Percentiles rank a stretch among this genome's conserved stretches.
phyloP scores from a whole-genome alignment of 2,888 invertebrate genomes.

The Priocnemis perturbator region DNA sequence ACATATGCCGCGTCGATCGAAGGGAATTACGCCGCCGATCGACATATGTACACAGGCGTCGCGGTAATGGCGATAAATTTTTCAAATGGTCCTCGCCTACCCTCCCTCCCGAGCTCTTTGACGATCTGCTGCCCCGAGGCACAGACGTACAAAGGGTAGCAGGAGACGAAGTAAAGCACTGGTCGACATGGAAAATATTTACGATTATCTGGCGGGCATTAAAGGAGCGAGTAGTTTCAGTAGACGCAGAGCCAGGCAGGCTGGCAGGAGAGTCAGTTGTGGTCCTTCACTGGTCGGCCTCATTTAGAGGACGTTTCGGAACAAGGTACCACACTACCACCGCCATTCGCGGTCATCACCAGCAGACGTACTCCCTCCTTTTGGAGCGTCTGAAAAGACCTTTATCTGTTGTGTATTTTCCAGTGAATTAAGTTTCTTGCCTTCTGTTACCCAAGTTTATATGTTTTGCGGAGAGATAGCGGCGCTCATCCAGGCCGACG shows the following conservation, averaged over 20 bases:
- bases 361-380: background rate
- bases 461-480: constrained; percentile 65
- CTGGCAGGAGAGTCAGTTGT: background rate
- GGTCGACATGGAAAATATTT: constrained; percentile 52
- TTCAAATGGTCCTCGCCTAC: constrained; percentile 25
- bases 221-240: constrained; percentile 34
- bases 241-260: constrained; percentile 21
- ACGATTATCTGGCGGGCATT: constrained; percentile 52
- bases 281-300: constrained; percentile 36
- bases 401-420: constrained; percentile 68
- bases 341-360: too few relatives aligned
- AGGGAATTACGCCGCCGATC: constrained; percentile 44
- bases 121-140: background rate
- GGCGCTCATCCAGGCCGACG: constrained; percentile 49
- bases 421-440: constrained; percentile 69
- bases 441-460: constrained; percentile 66
- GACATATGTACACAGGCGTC: constrained; percentile 14
- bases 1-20: constrained; percentile 27
- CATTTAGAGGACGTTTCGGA: constrained; percentile 30
- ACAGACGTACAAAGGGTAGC: constrained; percentile 10
- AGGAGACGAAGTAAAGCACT: constrained; percentile 18
- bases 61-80: constrained; percentile 50
- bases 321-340: background rate
- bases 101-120: background rate
- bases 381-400: constrained; percentile 44